Conservation (phyloP, 2,888 invertebrate species). For the Eupithecia subumbrata region DNA sequence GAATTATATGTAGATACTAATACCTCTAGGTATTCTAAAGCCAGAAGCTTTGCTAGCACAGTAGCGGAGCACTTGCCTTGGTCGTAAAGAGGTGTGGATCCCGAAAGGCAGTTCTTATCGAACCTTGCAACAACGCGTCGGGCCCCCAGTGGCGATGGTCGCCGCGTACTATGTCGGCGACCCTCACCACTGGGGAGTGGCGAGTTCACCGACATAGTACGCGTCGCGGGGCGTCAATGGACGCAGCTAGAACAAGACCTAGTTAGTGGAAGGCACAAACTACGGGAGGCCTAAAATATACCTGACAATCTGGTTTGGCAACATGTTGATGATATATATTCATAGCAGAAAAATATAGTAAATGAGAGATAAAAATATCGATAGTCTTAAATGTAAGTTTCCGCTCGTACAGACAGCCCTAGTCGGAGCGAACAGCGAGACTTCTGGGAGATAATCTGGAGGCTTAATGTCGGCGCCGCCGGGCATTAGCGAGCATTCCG, state of each 20-base stretch:
- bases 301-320: no score
- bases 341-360: no score
- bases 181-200: no score
- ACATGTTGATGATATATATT: no score
- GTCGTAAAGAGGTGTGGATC: background rate
- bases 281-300: background rate
- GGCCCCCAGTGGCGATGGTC: background rate
- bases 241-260: no score
- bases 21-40: no score
- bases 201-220: background rate
- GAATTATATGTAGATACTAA: no score
- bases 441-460: constrained; percentile 62
- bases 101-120: background rate
- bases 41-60: no score
- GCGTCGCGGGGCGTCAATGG: no score
- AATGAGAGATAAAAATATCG: no score
- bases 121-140: background rate
- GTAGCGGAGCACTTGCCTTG: no score
- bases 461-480: constrained; percentile 58
- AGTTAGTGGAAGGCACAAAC: background rate
- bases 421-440: constrained; percentile 42
- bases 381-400: background rate
- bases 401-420: background rate
- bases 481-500: constrained; percentile 60
- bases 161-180: no score